These are phyloP conservation scores for Orthosia gothica DNA, from an alignment of 2,888 invertebrate species.

Conservation along the genomic window DNA sequence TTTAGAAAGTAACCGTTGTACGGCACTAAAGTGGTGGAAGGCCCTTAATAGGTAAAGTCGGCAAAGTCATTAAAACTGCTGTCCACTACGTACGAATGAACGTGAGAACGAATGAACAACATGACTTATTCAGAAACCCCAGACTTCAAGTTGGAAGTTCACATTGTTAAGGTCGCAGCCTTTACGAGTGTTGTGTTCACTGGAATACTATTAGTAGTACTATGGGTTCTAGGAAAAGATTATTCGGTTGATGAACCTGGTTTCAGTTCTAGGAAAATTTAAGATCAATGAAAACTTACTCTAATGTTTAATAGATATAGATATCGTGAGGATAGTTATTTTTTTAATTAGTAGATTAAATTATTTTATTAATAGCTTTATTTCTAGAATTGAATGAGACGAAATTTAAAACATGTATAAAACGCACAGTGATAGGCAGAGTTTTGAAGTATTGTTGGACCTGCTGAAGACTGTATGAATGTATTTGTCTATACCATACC, in stretches of 20 bases:
- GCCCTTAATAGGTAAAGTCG: slow-evolving; percentile 23
- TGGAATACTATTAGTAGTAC: slow-evolving; percentile 27
- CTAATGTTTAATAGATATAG: too few relatives aligned
- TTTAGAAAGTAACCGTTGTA: too few relatives aligned
- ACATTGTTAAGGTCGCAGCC: slow-evolving; percentile 17
- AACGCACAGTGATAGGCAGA: too few relatives aligned
- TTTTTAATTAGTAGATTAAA: too few relatives aligned
- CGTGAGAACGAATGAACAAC: slow-evolving; percentile 17
- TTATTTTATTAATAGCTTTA: too few relatives aligned
- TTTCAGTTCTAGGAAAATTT: not conserved
- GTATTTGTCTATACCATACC: too few relatives aligned
- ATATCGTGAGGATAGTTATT: too few relatives aligned
- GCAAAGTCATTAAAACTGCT: slow-evolving; percentile 22
- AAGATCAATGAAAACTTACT: not conserved
- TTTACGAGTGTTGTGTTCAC: slow-evolving; percentile 6
- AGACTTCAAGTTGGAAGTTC: slow-evolving; percentile 8
- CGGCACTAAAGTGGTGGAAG: too few relatives aligned
- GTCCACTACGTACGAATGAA: slow-evolving; percentile 15
- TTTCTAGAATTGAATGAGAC: too few relatives aligned
- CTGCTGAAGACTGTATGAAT: too few relatives aligned
- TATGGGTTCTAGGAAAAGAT: not conserved
- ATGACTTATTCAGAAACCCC: slow-evolving; percentile 46
- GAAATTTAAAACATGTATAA: too few relatives aligned
- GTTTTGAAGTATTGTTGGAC: too few relatives aligned
- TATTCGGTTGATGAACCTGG: not conserved